Percentiles rank a stretch among this genome's conserved stretches.
These are phyloP conservation scores for Cyphomyrmex costatus DNA, from an alignment of 1,140 invertebrate genomes.

Conservation along the genomic window DNA sequence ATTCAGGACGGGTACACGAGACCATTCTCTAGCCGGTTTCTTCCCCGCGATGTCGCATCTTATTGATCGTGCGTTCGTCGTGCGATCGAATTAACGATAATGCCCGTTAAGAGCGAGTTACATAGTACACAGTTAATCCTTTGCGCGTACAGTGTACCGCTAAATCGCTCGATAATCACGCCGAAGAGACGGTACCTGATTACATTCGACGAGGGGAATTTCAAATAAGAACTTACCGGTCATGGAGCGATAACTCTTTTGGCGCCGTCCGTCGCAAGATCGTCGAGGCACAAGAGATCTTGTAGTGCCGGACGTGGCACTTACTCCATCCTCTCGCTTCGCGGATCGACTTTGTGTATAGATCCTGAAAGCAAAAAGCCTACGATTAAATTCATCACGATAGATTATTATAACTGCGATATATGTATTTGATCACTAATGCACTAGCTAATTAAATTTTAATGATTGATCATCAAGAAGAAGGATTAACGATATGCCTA, in stretches of 20 bases:
- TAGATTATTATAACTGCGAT: neutral
- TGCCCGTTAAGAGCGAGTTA: slow-evolving; percentile 42
- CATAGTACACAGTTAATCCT: slow-evolving; percentile 24
- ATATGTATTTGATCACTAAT: neutral
- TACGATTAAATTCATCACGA: neutral
- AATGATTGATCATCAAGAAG: neutral
- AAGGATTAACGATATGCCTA: neutral
- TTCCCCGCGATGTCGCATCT: neutral
- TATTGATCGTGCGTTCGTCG: slow-evolving; percentile 16
- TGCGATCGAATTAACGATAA: slow-evolving; percentile 56
- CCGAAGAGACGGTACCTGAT: slow-evolving; percentile 7
- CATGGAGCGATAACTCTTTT: slow-evolving; percentile 25
- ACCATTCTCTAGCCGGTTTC: neutral
- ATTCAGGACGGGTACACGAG: neutral
- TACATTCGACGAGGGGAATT: neutral
- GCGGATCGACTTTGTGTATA: neutral
- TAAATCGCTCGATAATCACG: slow-evolving; percentile 29
- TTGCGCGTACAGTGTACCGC: neutral
- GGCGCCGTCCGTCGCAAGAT: slow-evolving; percentile 10
- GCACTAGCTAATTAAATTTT: neutral
- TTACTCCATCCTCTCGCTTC: neutral
- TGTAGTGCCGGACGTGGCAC: neutral
- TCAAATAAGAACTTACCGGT: slow-evolving; percentile 42
- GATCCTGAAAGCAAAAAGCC: slow-evolving; percentile 10
- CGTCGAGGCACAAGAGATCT: neutral